phyloP scores from a whole-genome alignment of 1,140 invertebrate genomes.

The Brachionus angularis region DNA sequence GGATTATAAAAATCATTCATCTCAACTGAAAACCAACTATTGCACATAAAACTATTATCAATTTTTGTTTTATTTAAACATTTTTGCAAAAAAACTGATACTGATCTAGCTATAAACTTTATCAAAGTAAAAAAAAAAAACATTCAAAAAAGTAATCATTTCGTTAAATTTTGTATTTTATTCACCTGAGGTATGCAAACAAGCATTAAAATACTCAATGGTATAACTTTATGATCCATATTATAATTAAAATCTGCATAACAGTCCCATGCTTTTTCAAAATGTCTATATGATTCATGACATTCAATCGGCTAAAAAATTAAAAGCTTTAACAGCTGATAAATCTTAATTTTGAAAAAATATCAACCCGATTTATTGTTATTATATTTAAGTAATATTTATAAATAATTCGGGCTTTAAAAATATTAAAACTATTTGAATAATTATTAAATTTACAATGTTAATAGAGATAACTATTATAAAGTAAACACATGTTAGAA shows the following conservation, averaged over 20 bases:
- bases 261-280: not conserved
- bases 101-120: conserved; percentile 18
- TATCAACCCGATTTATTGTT: too few relatives aligned
- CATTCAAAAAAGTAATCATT: too few relatives aligned
- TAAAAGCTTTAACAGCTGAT: too few relatives aligned
- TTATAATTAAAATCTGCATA: conserved; percentile 17
- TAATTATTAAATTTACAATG: conserved; percentile 7
- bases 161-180: not conserved
- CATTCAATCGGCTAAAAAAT: not conserved
- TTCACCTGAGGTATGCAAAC: conserved; percentile 22
- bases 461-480: conserved; percentile 4
- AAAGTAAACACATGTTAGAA: conserved; percentile 1
- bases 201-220: conserved; percentile 27
- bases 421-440: not conserved
- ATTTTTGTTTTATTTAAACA: conserved; percentile 1
- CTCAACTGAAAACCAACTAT: conserved; percentile 11
- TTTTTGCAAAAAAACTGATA: conserved; percentile 7
- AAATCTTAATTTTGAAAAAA: too few relatives aligned
- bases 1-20: not conserved
- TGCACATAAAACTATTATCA: not conserved
- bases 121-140: not conserved
- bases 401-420: too few relatives aligned
- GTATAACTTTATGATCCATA: conserved; percentile 26
- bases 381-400: too few relatives aligned
- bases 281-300: not conserved